Evolutionary conservation across 2,888 invertebrate species (phyloP).

Genomic region (Eumacrocentrus americanus): DNA sequence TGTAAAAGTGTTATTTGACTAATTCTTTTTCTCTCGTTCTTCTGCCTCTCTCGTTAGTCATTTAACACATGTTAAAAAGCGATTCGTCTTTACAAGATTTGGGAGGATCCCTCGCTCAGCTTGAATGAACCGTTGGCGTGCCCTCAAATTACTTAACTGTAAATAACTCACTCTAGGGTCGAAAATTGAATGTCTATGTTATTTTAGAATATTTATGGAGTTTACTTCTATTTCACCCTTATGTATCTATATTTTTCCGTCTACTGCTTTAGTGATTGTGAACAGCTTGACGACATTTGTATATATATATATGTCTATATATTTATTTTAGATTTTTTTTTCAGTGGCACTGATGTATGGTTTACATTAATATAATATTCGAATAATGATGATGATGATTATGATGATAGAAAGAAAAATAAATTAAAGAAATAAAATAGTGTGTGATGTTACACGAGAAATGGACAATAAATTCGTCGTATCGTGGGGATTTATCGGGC

Average conservation of each 20-base stretch:
- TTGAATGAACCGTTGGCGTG: conserved; percentile 30
- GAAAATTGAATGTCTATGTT: conserved; percentile 12
- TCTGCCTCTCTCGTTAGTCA: too few relatives aligned
- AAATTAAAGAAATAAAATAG: neutral
- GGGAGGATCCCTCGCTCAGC: conserved; percentile 7
- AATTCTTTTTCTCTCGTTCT: too few relatives aligned
- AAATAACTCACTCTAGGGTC: conserved; percentile 31
- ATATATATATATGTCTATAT: neutral
- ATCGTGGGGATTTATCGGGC: conserved; percentile 32
- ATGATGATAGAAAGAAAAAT: neutral
- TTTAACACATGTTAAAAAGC: conserved; percentile 35
- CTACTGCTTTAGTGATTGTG: neutral
- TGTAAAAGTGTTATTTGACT: too few relatives aligned
- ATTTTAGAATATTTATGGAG: conserved; percentile 2
- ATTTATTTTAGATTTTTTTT: neutral
- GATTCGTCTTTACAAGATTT: conserved; percentile 26
- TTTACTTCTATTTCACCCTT: neutral
- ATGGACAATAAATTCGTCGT: conserved; percentile 34
- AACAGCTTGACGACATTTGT: neutral
- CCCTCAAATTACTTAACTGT: conserved; percentile 35
- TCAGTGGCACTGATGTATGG: neutral
- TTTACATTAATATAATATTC: neutral
- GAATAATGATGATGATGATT: neutral
- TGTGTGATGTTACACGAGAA: conserved; percentile 17
- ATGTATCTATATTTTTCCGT: too few relatives aligned